Base-by-base conservation (phyloP, 2,888 invertebrate genomes). In the Oasisia sp. region DNA sequence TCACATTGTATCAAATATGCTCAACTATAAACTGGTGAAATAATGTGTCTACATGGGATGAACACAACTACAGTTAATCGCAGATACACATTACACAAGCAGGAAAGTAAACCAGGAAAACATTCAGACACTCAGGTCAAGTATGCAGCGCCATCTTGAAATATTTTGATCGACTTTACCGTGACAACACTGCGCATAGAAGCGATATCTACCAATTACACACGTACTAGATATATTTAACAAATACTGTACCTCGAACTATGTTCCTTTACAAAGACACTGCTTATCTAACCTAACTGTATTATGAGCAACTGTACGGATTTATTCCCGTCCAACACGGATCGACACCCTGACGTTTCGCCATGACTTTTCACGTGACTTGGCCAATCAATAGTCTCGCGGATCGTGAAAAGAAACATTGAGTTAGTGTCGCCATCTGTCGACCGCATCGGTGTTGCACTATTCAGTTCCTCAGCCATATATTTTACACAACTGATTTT, bases 311-410 rank as follows among this genome's bases (percentile, higher is more conserved):
- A 74, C 74, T 74, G 74, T 74, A 19, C 74, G 74, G 74, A 74
- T 74, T 74, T 74, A 74, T 74, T 74, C 74, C 74, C 74, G 74
- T 74, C 74, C 74, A 74, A 74, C 74, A 74, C 74, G n/a, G 74
- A 74, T 74, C 74, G 74, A 74, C 74, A 74, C 74, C 74, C 74
- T 74, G 74, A 74, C 74, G 74, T 74, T 74, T 74, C 74, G 74
- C 74, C 74, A 74, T 74, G 74, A 74, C 74, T 74, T 74, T 74
- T 74, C 74, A 74, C 74, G 74, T 74, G 74, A 74, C 74, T 27
- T 74, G n/a, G 74, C 74, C n/a, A 19, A 74, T 74, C 74, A 74
- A 74, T 74, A 74, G 74, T 74, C 74, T 74, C 74, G 74, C n/a
- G 74, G n/a, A 74, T 74, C 74, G 27, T 1, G 4, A 74, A 74